Percentiles rank a stretch among this genome's conserved stretches.
Conservation (phyloP, 2,113 vertebrate species). For the Callipepla squamata region DNA sequence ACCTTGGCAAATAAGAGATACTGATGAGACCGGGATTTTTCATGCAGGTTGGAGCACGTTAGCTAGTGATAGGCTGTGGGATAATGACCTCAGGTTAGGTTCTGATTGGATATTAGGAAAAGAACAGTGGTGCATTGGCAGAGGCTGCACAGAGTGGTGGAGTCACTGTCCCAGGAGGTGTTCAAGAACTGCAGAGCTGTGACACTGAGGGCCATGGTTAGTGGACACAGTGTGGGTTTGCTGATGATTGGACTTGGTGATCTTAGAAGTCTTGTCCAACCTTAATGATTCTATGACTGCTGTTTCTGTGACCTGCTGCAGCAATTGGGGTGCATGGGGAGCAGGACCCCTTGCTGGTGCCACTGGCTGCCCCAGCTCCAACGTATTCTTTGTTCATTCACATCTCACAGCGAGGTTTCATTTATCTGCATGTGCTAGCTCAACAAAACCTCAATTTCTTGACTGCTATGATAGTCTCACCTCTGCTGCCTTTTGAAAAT, state of each 20-base stretch:
- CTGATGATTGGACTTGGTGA: too few relatives aligned
- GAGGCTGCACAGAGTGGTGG: too few relatives aligned
- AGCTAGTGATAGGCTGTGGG: background rate
- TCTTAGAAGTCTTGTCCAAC: too few relatives aligned
- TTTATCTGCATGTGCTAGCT: background rate
- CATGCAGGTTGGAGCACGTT: background rate
- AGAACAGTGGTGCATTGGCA: background rate
- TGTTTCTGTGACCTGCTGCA: background rate
- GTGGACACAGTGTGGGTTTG: too few relatives aligned
- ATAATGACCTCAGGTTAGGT: too few relatives aligned
- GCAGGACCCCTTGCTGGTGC: background rate
- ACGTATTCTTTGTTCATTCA: background rate
- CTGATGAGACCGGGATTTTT: background rate
- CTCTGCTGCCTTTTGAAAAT: conserved; percentile 12
- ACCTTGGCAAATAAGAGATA: too few relatives aligned
- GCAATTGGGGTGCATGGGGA: background rate
- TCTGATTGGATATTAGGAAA: too few relatives aligned
- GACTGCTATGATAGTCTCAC: background rate
- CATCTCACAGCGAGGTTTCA: background rate
- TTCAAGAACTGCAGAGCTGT: too few relatives aligned
- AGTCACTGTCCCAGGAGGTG: too few relatives aligned
- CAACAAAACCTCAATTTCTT: background rate
- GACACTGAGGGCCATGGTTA: too few relatives aligned
- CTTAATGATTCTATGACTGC: too few relatives aligned
- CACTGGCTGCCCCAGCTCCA: background rate